Evolutionary conservation across 2,797 vertebrate species (phyloP), one percentile per base, ranked within the genome.

Genomic region (Petrocephalus sullivani): DNA sequence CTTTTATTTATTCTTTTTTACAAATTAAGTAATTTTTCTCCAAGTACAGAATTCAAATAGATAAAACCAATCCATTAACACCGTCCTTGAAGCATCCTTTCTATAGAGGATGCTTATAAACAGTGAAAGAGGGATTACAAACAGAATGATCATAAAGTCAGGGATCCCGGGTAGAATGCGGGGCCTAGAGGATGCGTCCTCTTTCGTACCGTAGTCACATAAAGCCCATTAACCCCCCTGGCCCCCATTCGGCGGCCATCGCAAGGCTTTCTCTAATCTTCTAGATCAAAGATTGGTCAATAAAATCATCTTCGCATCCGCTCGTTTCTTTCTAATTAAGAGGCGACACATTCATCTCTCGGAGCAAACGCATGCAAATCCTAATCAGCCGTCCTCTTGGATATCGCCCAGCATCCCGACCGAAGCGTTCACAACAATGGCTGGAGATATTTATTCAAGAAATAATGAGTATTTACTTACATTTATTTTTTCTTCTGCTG

Each of bases 201-300:
- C 92, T 96, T 95, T 96, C 93, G 95, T 95, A 95, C 95, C 94
- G 93, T 94, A 93, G 91, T 93, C 94, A 90, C 91, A 93, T 92
- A 94, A 96, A 94, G 95, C 95, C 95, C 93, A 93, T 95, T 95
- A 96, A 96, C 95, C 93, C 92, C 89, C 46, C 92, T 94, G 94
- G 96, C 95, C 95, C 94, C 93, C 92, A 94, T 94, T 93, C 94
- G 90, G 87, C 94, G 94, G 94, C 93, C 94, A 93, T 93, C 93
- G 94, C 94, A 93, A 94, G 94, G 93, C 93, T 95, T 95, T 94
- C 95, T 96, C 96, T 96, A 97, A 96, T 97, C 96, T 95, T 93
- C 93, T 83, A 90, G 95, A 97, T 97, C 96, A 97, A 96, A 96
- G 95, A 95, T 93, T 95, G 95, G 94, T 96, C 96, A 96, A 96